Conservation (phyloP, 2,113 vertebrate species). For the Aspidoscelis tigris region DNA sequence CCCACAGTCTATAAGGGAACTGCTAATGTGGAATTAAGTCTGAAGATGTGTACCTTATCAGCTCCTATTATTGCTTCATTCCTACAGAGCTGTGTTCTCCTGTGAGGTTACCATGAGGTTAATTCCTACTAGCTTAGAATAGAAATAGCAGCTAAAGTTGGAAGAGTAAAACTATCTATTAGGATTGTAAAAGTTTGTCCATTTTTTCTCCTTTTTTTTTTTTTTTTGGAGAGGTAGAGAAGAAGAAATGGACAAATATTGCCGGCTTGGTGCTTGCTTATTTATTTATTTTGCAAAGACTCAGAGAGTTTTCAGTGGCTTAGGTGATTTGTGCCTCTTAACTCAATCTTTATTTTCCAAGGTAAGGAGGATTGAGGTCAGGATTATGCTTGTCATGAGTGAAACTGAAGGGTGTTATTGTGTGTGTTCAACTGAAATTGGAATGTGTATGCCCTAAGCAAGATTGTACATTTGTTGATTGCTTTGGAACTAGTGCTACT, state of each 20-base stretch:
- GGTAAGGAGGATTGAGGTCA: conserved; percentile 28
- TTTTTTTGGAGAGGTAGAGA: background rate
- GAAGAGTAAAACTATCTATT: conserved; percentile 33
- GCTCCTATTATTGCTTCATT: accelerated
- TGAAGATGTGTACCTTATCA: background rate
- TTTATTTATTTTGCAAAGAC: conserved; percentile 22
- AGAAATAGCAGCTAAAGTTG: conserved; percentile 20
- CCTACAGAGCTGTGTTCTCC: conserved; percentile 25
- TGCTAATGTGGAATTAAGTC: conserved; percentile 12
- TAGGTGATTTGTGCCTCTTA: conserved; percentile 42
- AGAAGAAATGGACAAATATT: conserved; percentile 10
- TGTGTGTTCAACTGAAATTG: conserved; percentile 41
- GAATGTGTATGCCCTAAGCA: conserved; percentile 21
- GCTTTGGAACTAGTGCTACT: conserved; percentile 24
- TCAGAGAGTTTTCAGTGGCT: conserved; percentile 16
- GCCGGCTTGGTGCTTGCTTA: background rate
- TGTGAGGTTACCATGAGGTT: conserved; percentile 10
- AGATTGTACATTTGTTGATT: conserved; percentile 40
- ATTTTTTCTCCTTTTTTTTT: background rate
- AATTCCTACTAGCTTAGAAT: conserved; percentile 20
- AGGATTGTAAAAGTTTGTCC: conserved; percentile 10
- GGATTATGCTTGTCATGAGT: conserved; percentile 41
- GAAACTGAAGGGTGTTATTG: conserved; percentile 43
- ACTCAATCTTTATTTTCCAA: conserved; percentile 34
- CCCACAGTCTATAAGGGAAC: background rate